Evolutionary conservation across 2,888 invertebrate genomes (phyloP), one percentile per base, ranked within the genome.

Genomic region (Notodonta dromedarius): DNA sequence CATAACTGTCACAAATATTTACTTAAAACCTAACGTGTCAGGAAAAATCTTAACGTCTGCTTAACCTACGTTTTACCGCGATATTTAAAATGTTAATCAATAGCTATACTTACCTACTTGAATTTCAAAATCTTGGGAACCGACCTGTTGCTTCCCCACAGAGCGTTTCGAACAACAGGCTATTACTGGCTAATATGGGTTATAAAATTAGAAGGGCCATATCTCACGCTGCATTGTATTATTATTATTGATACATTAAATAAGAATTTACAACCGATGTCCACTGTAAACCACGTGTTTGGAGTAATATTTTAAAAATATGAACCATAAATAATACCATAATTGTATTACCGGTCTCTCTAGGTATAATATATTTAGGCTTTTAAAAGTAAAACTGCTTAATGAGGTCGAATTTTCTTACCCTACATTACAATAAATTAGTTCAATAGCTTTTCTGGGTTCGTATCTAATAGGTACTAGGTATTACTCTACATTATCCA

Each of bases 121-220:
- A 42, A 42, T 42, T 42, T 11, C 42, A 42, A 9, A 42, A 42
- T 9, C 42, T 9, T 42, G 42, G 42, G 9, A 42, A 9, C 8
- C 4, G 12, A 42, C 42, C 42, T 42, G 42, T 42, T 42, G 35
- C 42, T 42, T 12, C 11, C 12, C 12, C 42, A 8, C 11, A 48
- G 7, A 8, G 48, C 35, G 6, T 35, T 50, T 50, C 50, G 9
- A 50, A 50, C 14, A 14, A 16, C 16, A 7, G 16, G 9, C 16
- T 16, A 50, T 50, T 9, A 50, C 16, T 16, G 50, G 50, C 63
- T 67, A 73, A 67, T 64, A 57, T 63, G 42, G 60, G 59, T 59
- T 59, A 65, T 75, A 75, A 73, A 44, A 76, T 73, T 69, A 70
- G 73, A 76, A 69, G 44, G 54, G 58, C 66, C 61, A 69, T 70